Evolutionary conservation across 2,888 invertebrate species (phyloP).

Genomic region (Latrodectus elegans): DNA sequence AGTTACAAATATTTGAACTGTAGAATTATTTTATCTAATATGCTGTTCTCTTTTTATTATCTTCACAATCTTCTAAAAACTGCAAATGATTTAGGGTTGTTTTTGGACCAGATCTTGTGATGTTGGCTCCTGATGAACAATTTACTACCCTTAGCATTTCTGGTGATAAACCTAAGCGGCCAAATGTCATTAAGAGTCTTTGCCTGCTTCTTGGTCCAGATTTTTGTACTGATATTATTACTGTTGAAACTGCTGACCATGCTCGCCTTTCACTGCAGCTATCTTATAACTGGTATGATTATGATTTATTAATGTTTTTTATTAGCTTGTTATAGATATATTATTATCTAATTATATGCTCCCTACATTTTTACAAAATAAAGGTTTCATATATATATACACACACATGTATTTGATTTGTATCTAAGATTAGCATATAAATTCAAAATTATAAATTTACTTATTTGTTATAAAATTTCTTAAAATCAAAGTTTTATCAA

Average conservation of each 20-base stretch:
- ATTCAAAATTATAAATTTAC: too few relatives aligned
- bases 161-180: constrained; percentile 77
- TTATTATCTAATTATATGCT: too few relatives aligned
- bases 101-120: constrained; percentile 78
- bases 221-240: constrained; percentile 77
- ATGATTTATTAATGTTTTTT: not conserved
- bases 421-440: too few relatives aligned
- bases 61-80: not conserved
- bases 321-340: too few relatives aligned
- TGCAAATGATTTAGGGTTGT: constrained; percentile 74
- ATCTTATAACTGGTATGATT: constrained; percentile 77
- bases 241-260: constrained; percentile 78
- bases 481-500: too few relatives aligned
- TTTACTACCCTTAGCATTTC: constrained; percentile 77
- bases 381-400: too few relatives aligned
- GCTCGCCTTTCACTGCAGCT: constrained; percentile 77
- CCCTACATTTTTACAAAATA: too few relatives aligned
- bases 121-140: constrained; percentile 78
- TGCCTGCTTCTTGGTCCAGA: constrained; percentile 77
- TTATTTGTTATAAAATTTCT: too few relatives aligned
- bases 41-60: not conserved
- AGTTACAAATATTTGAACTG: not conserved
- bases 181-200: constrained; percentile 76
- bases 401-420: too few relatives aligned
- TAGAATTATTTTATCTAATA: not conserved